Evolutionary conservation across 2,888 invertebrate species (phyloP).

Genomic region (Amitus sp.): DNA sequence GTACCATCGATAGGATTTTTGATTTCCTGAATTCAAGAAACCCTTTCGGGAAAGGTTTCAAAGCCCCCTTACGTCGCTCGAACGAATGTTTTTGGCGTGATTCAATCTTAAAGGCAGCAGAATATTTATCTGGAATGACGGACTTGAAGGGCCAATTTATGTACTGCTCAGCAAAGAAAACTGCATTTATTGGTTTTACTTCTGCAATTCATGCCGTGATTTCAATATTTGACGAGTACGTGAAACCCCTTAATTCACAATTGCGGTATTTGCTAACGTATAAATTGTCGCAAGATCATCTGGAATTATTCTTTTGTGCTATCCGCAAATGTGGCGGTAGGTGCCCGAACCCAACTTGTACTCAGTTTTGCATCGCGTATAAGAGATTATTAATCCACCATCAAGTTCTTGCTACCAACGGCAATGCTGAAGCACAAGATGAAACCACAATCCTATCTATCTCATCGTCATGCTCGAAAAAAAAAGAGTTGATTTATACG

Average conservation of each 20-base stretch:
- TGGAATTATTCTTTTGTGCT: slow-evolving; percentile 12
- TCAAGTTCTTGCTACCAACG: slow-evolving; percentile 9
- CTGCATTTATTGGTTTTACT: not conserved
- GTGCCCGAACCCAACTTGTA: slow-evolving; percentile 22
- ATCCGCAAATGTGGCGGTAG: slow-evolving; percentile 25
- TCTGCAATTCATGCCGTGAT: not conserved
- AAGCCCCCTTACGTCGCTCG: not conserved
- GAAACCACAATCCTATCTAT: not conserved
- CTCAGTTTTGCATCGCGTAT: slow-evolving; percentile 19
- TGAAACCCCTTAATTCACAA: not conserved
- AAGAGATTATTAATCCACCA: slow-evolving; percentile 19
- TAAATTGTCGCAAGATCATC: slow-evolving; percentile 5
- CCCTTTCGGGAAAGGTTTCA: slow-evolving; percentile 28
- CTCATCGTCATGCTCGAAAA: not conserved
- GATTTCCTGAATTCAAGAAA: slow-evolving; percentile 45
- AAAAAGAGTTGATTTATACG: not conserved
- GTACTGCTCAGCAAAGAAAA: not conserved
- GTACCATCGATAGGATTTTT: slow-evolving; percentile 38
- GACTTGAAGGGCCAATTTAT: not conserved
- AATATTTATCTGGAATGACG: not conserved
- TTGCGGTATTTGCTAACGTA: not conserved
- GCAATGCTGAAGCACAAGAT: not conserved
- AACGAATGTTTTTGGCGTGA: not conserved
- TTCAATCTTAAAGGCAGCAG: not conserved
- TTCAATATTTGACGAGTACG: not conserved